Evolutionary conservation across 1,140 invertebrate species (phyloP), one percentile per base, ranked within the genome.

Genomic region (Heliconius congener): DNA sequence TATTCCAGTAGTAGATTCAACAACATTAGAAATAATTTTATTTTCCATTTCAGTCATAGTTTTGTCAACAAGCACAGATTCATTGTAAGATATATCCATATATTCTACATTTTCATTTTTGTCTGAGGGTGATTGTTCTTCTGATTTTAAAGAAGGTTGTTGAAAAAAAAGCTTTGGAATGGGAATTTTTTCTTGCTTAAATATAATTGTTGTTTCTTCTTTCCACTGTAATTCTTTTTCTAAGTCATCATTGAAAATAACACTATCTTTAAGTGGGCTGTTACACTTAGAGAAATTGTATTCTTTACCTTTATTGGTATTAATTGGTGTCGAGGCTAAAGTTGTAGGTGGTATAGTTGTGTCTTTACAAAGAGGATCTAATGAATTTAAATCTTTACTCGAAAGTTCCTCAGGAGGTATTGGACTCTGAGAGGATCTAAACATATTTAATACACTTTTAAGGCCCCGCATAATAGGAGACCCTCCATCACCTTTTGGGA

Each of bases 371-470:
- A 37, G 13, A 71, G 71, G 18, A 3, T 72, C 37, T 27, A 39
- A n/a, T 39, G 34, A 39, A 39, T 42, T 72, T 11, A 39, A 19
- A 42, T n/a, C 71, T 19, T 72, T 39, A 72, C n/a, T 72, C 8
- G 37, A 19, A 23, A 37, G 18, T 6, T 80, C 81, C 34, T 84
- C 89, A 71, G 76, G 34, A 37, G 86, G 86, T 82, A 91, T 88
- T n/a, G 93, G 92, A 76, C 92, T 93, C 52, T 93, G 90, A 13
- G 92, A 94, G 19, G 93, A 83, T 73, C 91, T 84, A 71, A 94
- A 94, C 86, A 94, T 93, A 76, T 88, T 94, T 0, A 94, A 80
- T 19, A 94, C 93, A 90, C 86, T 91, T 79, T 93, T 93, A 0
- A 94, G 75, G 0, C 93, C 93, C 50, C 93, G 82, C 85, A 94